phyloP scores from a whole-genome alignment of 64 coral and sea anemone species.

The Cladopsammia gracilis region DNA sequence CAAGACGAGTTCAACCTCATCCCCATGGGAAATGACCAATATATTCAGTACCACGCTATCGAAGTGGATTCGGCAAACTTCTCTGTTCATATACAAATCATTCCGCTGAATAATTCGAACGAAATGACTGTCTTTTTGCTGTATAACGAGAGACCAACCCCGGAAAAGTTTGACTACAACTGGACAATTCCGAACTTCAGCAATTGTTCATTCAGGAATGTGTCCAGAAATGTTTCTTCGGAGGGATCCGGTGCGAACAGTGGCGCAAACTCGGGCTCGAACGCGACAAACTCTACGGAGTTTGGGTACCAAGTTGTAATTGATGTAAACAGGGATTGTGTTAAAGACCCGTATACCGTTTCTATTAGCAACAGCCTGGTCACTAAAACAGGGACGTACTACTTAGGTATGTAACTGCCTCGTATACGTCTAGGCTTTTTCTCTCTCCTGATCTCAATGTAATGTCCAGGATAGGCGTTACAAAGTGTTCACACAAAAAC shows the following conservation, averaged over 20 bases:
- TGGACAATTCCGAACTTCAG: slow-evolving; percentile 88
- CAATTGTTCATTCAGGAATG: slow-evolving; percentile 53
- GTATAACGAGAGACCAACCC: slow-evolving; percentile 47
- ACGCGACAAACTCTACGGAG: neutral
- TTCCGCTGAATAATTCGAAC: slow-evolving; percentile 48
- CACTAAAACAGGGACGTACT: slow-evolving; percentile 58
- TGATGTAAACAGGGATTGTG: slow-evolving; percentile 59
- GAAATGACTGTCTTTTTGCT: slow-evolving; percentile 40
- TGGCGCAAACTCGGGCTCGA: neutral
- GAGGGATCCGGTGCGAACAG: neutral
- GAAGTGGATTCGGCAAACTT: slow-evolving; percentile 44
- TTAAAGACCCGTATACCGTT: slow-evolving; percentile 65
- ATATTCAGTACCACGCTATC: slow-evolving; percentile 67
- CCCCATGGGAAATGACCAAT: slow-evolving; percentile 30
- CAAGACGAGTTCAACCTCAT: slow-evolving; percentile 37
- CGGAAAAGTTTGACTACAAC: slow-evolving; percentile 65
- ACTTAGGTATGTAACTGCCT: slow-evolving; percentile 43
- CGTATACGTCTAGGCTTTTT: neutral
- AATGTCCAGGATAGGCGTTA: no score
- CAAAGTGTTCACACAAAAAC: no score
- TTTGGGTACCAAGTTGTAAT: neutral
- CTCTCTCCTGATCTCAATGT: no score
- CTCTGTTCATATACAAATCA: slow-evolving; percentile 73
- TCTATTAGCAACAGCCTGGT: slow-evolving; percentile 64
- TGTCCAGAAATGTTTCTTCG: neutral